Base-by-base conservation (phyloP, 2,113 vertebrate species). In the Pachypanchax playfairii region DNA sequence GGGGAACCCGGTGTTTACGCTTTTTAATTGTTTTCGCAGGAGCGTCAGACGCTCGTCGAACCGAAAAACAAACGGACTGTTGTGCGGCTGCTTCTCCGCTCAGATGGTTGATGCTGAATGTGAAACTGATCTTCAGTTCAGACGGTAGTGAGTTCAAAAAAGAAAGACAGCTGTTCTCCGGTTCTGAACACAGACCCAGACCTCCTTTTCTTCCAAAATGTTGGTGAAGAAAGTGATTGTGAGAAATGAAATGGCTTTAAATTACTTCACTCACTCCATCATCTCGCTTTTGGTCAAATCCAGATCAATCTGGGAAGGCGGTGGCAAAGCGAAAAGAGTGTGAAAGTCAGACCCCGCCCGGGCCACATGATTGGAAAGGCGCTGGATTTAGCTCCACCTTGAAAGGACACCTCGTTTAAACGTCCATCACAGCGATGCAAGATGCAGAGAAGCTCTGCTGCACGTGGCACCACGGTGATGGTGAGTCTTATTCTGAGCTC, bases 201-300 rank as follows among this genome's bases (percentile, higher is more conserved):
- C 8, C 33, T 15, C 26, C 63, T 50, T 48, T 26, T 25, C 63
- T 65, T 50, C 4, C 58, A 67, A 54, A 69, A 61, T 53, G 11
- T 20, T 29, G n/a, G 5, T 29, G 31, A 28, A 15, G 61, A 61
- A 49, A 71, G 70, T 77, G 68, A 1, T 43, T 35, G 70, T 42
- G 59, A 77, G 65, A 70, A 77, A 82, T 57, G 64, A 39, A 75
- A 64, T 73, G 59, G 70, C 65, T 65, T 69, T 70, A 72, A 52
- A 77, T 89, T 75, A 81, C 79, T 89, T 89, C 89, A 91, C 85
- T 89, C 85, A 73, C 86, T 90, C 86, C 91, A 88, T 91, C 91
- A 90, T 86, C 73, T 38, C 43, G 79, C 88, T 91, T 89, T 26
- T 88, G 89, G 89, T 91, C 90, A 89, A 74, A 91, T 89, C 88